These are phyloP conservation scores for Microcebus griseorufus DNA, from an alignment of 2,113 vertebrate species.

Conservation along the genomic window DNA sequence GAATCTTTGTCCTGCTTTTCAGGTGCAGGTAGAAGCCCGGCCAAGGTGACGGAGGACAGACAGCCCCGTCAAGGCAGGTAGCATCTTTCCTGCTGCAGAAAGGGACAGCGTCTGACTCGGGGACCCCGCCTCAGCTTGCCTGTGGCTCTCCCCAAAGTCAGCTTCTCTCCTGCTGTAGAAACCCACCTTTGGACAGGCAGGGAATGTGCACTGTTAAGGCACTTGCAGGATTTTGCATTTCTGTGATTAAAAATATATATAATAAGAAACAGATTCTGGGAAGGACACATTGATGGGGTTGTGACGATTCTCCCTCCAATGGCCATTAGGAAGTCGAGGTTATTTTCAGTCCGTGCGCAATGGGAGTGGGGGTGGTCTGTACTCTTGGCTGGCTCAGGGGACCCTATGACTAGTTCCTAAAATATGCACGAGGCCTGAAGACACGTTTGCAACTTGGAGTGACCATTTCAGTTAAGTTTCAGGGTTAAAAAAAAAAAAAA, in stretches of 20 bases:
- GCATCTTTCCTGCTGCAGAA: neutral
- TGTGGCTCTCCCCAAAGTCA: neutral
- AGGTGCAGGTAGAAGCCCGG: no score
- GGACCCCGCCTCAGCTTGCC: rapidly evolving
- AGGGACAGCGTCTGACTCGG: rapidly evolving
- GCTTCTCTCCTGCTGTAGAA: neutral
- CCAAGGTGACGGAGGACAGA: rapidly evolving
- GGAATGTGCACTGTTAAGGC: no score
- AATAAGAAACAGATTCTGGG: neutral
- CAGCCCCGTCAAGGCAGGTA: rapidly evolving
- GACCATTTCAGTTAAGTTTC: neutral
- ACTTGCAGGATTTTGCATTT: neutral
- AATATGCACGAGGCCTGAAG: neutral
- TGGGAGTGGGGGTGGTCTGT: neutral
- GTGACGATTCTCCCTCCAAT: neutral
- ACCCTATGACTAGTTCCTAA: constrained; percentile 23
- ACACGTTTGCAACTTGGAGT: neutral
- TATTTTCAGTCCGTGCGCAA: neutral
- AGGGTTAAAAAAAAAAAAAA: constrained; percentile 51
- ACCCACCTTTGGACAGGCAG: no score
- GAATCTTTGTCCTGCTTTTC: rapidly evolving
- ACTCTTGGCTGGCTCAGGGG: neutral
- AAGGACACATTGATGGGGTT: neutral
- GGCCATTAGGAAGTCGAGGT: neutral
- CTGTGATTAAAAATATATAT: neutral